Conservation (phyloP, 2,797 vertebrate species). For the Sardinella longiceps region DNA sequence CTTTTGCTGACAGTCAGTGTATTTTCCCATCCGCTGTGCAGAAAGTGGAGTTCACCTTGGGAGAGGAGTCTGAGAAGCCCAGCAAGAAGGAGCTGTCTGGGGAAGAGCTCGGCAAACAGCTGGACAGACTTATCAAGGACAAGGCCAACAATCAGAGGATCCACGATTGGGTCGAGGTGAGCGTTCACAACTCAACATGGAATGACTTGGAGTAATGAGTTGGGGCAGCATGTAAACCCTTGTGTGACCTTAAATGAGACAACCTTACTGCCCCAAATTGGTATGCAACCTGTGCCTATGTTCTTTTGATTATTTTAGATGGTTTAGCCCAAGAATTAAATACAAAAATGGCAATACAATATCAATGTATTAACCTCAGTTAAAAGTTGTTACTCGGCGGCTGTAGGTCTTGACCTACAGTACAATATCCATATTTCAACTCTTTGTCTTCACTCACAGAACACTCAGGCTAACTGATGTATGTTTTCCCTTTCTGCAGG, state of each 20-base stretch:
- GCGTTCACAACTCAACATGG: slow-evolving; percentile 11
- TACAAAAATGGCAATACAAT: too few relatives aligned
- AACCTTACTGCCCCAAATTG: too few relatives aligned
- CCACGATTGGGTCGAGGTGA: slow-evolving; percentile 93
- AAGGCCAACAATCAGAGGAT: slow-evolving; percentile 88
- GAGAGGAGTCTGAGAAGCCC: slow-evolving; percentile 74
- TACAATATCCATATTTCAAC: not conserved
- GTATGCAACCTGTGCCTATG: too few relatives aligned
- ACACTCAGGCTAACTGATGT: not conserved
- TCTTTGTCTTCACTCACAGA: not conserved
- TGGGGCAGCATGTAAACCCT: not conserved
- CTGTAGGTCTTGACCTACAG: not conserved
- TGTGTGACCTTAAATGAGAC: too few relatives aligned
- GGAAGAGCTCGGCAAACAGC: slow-evolving; percentile 83
- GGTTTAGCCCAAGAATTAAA: too few relatives aligned
- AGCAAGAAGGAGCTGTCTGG: slow-evolving; percentile 79
- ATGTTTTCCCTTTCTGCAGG: slow-evolving; percentile 67
- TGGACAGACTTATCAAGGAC: slow-evolving; percentile 89
- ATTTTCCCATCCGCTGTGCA: slow-evolving; percentile 52
- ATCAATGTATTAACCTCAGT: too few relatives aligned
- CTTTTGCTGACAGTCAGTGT: not conserved
- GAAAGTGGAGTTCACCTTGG: slow-evolving; percentile 93
- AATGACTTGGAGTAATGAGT: not conserved
- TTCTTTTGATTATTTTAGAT: too few relatives aligned
- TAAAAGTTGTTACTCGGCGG: too few relatives aligned